Percentiles rank a stretch among this genome's conserved stretches.
Conservation (phyloP, 2,113 vertebrate genomes). For the Trematomus loennbergii region DNA sequence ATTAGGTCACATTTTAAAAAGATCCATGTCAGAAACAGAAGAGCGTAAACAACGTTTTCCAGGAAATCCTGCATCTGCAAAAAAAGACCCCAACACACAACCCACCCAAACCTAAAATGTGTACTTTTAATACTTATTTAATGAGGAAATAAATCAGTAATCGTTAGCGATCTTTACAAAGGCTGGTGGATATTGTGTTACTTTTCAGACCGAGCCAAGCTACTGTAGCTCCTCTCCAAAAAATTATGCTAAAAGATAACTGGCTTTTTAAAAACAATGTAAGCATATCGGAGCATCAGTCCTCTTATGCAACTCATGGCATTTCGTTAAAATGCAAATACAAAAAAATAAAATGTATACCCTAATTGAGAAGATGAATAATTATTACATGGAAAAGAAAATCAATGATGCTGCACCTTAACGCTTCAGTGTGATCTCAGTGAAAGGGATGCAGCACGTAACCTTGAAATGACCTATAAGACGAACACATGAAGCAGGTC, state of each 20-base stretch:
- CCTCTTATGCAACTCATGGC: not conserved
- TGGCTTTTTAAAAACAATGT: too few species aligned
- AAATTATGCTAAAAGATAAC: too few species aligned
- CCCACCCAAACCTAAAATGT: not conserved
- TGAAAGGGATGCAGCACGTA: conserved; percentile 9
- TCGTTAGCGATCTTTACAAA: not conserved
- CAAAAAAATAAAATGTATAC: not conserved
- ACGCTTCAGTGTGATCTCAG: not conserved
- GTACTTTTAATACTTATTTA: not conserved
- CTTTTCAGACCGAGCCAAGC: not conserved
- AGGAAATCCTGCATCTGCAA: not conserved
- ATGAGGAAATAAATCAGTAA: not conserved
- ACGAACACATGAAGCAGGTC: conserved; percentile 24
- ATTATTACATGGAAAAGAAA: not conserved
- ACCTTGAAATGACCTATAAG: conserved; percentile 77
- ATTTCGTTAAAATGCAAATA: not conserved
- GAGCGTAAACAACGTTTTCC: too few species aligned
- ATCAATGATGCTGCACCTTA: not conserved
- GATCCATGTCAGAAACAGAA: too few species aligned
- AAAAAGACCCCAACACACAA: not conserved
- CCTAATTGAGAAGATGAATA: not conserved
- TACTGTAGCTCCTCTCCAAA: too few species aligned
- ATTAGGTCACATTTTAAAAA: too few species aligned
- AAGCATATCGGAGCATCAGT: not conserved
- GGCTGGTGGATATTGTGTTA: not conserved